phyloP scores from a whole-genome alignment of 1,140 invertebrate species.

The Charaxes varanes region DNA sequence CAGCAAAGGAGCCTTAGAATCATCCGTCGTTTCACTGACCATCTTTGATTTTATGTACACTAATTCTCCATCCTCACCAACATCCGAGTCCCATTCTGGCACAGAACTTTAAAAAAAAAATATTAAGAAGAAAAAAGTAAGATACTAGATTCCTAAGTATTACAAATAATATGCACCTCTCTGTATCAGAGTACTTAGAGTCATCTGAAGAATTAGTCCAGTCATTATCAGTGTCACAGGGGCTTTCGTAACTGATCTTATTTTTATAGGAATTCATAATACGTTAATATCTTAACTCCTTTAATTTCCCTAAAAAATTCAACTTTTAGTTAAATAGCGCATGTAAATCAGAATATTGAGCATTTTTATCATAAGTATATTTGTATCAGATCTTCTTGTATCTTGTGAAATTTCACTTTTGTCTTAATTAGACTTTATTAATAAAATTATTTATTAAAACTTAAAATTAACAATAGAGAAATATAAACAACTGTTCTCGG shows the following conservation, averaged over 20 bases:
- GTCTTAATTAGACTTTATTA: too few relatives aligned
- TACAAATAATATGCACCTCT: constrained; percentile 34
- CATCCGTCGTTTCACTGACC: constrained; percentile 20
- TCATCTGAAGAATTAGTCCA: constrained; percentile 61
- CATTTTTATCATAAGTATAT: too few relatives aligned
- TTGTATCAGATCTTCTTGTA: too few relatives aligned
- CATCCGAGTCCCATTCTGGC: constrained; percentile 78
- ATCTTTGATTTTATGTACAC: constrained; percentile 71
- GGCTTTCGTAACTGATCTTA: constrained; percentile 48
- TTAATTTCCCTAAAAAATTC: constrained; percentile 24
- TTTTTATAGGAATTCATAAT: constrained; percentile 45
- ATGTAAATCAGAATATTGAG: too few relatives aligned
- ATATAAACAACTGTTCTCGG: too few relatives aligned
- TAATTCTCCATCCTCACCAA: constrained; percentile 75
- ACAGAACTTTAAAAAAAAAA: constrained; percentile 67
- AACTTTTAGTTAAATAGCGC: too few relatives aligned
- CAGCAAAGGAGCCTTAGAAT: constrained; percentile 42
- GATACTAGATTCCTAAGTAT: not conserved
- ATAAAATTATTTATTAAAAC: too few relatives aligned
- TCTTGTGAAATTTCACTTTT: too few relatives aligned
- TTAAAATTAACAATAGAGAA: too few relatives aligned
- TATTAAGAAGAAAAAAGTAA: constrained; percentile 1
- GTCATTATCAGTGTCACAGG: constrained; percentile 59
- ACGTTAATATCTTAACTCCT: constrained; percentile 8
- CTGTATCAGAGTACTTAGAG: constrained; percentile 61